Percentiles rank a stretch among this genome's conserved stretches.
Conservation (phyloP, 2,113 vertebrate genomes). For the Spheniscus mendiculus region DNA sequence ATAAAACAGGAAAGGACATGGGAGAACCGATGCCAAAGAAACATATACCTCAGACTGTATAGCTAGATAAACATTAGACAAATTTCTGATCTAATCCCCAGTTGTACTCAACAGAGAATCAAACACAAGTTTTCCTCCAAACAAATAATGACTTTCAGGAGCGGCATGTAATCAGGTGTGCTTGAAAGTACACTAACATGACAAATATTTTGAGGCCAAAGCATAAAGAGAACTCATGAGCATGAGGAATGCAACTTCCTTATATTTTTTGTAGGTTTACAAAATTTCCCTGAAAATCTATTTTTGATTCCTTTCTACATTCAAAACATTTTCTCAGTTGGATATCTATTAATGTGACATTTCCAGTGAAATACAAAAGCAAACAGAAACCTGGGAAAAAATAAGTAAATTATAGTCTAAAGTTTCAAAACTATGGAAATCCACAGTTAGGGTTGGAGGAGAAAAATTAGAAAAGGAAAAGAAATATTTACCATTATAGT, state of each 20-base stretch:
- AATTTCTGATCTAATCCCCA: not conserved
- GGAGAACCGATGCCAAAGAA: not conserved
- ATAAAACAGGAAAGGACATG: not conserved
- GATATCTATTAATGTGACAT: not conserved
- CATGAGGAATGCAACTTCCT: not conserved
- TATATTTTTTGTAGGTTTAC: not conserved
- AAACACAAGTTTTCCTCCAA: not conserved
- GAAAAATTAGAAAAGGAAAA: not conserved
- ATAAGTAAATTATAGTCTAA: not conserved
- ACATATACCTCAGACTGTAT: not conserved
- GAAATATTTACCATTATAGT: conserved; percentile 64
- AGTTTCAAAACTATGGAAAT: not conserved
- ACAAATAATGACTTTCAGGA: not conserved
- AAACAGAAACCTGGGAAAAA: not conserved
- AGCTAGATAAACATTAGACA: not conserved
- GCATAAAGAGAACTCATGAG: not conserved
- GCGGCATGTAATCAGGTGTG: not conserved
- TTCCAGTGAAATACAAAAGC: not conserved
- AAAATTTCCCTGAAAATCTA: not conserved
- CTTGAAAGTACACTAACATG: not conserved
- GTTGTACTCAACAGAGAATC: not conserved
- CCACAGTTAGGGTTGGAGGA: not conserved
- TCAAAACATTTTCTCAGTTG: not conserved
- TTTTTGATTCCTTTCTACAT: not conserved
- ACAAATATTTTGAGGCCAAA: not conserved